Evolutionary conservation across 2,797 vertebrate genomes (phyloP), one percentile per base, ranked within the genome.

Genomic region (Eurystomus glaucurus): DNA sequence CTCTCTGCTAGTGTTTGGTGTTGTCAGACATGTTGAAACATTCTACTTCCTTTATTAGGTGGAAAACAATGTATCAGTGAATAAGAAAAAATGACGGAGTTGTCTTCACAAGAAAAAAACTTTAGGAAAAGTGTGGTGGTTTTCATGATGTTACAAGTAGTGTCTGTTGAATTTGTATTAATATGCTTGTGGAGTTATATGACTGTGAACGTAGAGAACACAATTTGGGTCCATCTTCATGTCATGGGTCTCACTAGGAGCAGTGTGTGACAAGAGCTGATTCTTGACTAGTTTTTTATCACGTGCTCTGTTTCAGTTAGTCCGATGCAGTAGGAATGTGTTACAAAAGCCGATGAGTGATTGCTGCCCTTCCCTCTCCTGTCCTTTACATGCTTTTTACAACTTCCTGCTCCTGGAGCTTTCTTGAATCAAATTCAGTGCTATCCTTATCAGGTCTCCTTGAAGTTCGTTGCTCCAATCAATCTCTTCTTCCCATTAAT

Each of bases 21-120:
- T n/a, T 95, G 81, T 93, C 54, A 94, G 82, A 48, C 6, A 0
- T 72, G 85, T 81, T 93, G 91, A 88, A 79, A 93, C 21, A 41
- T 91, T 86, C 69, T 66, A 10, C 48, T 52, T 54, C 72, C 95
- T 95, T 84, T 90, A 61, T 60, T 85, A 57, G 11, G 65, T 91
- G 46, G 88, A 91, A 90, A 71, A 33, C 31, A 94, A 51, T 50
- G 21, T 31, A 88, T 69, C 61, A 94, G 43, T 90, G 94, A 96
- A 86, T 84, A 93, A 87, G 35, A 82, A 77, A 64, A 88, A 95
- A 95, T 14, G 33, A 94, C 46, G 11, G 54, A 19, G 72, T 85
- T 81, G 13, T 72, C 69, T 84, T 84, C 76, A 78, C 26, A 75
- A 77, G 65, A n/a, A 83, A 71, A 91, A 64, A 37, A 43, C 26